Percentiles rank a stretch among this genome's conserved stretches.
Conservation (phyloP, 2,113 vertebrate genomes). For the Diadophis punctatus region DNA sequence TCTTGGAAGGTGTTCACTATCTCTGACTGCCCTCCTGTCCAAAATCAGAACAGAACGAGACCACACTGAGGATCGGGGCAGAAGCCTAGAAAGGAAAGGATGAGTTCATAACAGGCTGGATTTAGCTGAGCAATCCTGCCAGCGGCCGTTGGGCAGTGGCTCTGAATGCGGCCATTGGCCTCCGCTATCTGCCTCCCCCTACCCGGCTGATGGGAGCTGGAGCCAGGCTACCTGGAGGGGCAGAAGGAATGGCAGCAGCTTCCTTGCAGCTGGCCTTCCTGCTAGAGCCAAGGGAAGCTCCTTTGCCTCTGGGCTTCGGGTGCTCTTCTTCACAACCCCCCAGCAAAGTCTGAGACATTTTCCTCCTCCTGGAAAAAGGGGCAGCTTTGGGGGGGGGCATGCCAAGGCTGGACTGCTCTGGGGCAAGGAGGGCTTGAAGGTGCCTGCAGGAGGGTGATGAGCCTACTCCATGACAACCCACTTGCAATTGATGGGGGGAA, state of each 20-base stretch:
- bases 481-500: neutral
- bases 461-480: neutral
- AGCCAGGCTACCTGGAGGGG: neutral
- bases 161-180: neutral
- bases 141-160: neutral
- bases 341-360: constrained; percentile 44
- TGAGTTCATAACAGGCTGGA: neutral
- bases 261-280: neutral
- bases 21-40: neutral
- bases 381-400: constrained; percentile 50
- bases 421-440: neutral
- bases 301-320: too few relatives aligned
- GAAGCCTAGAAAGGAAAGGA: neutral
- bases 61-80: neutral
- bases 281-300: neutral
- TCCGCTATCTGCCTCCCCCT: neutral
- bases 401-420: neutral
- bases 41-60: neutral
- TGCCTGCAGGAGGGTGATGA: neutral
- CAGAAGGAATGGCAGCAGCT: neutral
- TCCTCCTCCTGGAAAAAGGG: constrained; percentile 68
- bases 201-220: neutral
- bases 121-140: neutral
- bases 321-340: neutral
- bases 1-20: neutral